Evolutionary conservation across 2,888 invertebrate genomes (phyloP).

Genomic region (Graphium colonna): DNA sequence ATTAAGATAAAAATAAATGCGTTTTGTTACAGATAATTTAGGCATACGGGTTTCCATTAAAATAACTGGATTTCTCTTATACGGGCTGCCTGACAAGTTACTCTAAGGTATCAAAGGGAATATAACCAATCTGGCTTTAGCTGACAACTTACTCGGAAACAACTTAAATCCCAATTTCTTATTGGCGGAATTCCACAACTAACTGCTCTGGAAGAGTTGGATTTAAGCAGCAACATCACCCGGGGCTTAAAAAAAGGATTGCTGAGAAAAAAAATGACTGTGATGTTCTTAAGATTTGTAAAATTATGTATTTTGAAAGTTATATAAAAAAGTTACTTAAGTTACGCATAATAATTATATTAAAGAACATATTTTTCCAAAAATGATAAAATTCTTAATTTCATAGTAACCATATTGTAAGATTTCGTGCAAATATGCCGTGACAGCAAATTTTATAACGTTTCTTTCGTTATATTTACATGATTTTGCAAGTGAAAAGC

Average conservation of each 20-base stretch:
- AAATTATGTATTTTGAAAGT: background rate
- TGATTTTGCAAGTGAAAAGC: too few relatives aligned
- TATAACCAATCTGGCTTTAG: slow-evolving; percentile 84
- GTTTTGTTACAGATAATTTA: slow-evolving; percentile 81
- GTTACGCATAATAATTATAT: background rate
- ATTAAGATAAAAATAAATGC: background rate
- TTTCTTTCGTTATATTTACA: too few relatives aligned
- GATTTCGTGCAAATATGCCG: too few relatives aligned
- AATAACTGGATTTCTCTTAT: slow-evolving; percentile 91
- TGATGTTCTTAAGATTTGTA: slow-evolving; percentile 83
- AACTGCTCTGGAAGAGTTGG: slow-evolving; percentile 86
- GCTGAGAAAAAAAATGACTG: slow-evolving; percentile 92
- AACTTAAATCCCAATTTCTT: slow-evolving; percentile 95
- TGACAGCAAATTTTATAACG: too few relatives aligned
- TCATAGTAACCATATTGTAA: too few relatives aligned
- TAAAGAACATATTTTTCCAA: too few relatives aligned
- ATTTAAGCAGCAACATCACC: slow-evolving; percentile 89
- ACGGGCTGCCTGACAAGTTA: slow-evolving; percentile 88
- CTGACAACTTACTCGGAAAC: slow-evolving; percentile 92
- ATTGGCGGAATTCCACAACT: slow-evolving; percentile 89
- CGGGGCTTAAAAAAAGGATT: slow-evolving; percentile 92
- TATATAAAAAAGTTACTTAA: background rate
- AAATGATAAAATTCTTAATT: too few relatives aligned
- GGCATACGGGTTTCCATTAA: slow-evolving; percentile 85
- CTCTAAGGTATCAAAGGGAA: slow-evolving; percentile 83